Evolutionary conservation across 2,113 vertebrate species (phyloP).

Genomic region (Pedionomus torquatus): DNA sequence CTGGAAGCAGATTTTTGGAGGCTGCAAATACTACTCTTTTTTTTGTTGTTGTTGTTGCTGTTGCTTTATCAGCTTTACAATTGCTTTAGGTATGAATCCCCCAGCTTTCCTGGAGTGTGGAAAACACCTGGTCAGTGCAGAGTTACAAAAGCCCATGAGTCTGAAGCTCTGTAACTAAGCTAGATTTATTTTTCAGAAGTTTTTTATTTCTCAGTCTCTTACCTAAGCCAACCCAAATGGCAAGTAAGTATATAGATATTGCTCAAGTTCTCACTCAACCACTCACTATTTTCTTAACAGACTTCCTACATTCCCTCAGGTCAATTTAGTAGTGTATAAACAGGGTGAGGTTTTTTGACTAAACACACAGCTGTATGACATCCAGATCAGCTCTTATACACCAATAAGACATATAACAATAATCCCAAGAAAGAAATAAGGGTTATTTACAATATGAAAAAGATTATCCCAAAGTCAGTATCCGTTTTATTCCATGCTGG

Average conservation of each 20-base stretch:
- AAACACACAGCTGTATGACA: neutral
- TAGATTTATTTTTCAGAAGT: neutral
- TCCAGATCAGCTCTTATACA: neutral
- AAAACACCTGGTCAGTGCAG: neutral
- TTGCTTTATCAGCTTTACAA: neutral
- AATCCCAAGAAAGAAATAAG: conserved; percentile 30
- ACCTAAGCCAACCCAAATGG: neutral
- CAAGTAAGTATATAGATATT: neutral
- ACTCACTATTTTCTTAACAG: neutral
- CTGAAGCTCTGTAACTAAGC: neutral
- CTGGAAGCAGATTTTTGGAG: neutral
- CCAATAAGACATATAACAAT: neutral
- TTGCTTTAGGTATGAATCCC: neutral
- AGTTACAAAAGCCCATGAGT: neutral
- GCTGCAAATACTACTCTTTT: neutral
- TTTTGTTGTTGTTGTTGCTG: neutral
- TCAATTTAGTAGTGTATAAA: neutral
- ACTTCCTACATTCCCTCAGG: neutral
- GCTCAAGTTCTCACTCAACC: neutral
- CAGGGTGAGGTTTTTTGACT: neutral
- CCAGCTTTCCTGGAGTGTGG: neutral
- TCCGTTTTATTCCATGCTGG: conserved; percentile 20
- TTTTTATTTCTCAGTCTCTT: neutral
- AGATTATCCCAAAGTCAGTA: conserved; percentile 8
- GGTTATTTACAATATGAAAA: conserved; percentile 54